Conservation (phyloP, 2,113 vertebrate species). For the Forbesichthys papilliferus region DNA sequence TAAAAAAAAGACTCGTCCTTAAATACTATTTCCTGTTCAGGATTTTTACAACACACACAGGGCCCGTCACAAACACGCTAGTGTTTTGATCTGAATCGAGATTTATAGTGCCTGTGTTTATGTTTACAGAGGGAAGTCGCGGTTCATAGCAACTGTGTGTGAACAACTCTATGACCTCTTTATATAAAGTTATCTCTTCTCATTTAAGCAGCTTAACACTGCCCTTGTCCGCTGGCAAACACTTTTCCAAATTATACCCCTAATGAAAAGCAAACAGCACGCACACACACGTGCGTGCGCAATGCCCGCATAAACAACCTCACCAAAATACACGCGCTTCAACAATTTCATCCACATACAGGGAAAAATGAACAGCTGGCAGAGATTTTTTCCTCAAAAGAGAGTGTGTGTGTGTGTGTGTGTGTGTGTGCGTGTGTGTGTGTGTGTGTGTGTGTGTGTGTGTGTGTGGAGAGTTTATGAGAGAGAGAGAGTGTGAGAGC, state of each 20-base stretch:
- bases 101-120: constrained; percentile 27
- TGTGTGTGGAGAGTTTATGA: too few species aligned
- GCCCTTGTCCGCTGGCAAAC: constrained; percentile 36
- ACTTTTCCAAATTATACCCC: constrained; percentile 45
- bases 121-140: constrained; percentile 42
- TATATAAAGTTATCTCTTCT: constrained; percentile 26
- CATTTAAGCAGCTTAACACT: constrained; percentile 17
- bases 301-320: constrained; percentile 24
- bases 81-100: constrained; percentile 35
- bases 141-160: neutral
- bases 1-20: constrained; percentile 10
- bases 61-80: constrained; percentile 7
- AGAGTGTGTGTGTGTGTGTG: too few species aligned
- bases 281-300: constrained; percentile 2
- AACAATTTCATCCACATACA: constrained; percentile 30
- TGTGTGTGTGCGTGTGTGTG: too few species aligned
- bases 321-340: constrained; percentile 8
- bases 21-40: constrained; percentile 44
- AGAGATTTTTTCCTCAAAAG: constrained; percentile 22
- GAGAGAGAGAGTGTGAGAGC: too few species aligned
- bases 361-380: constrained; percentile 44
- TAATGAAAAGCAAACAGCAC: constrained; percentile 54
- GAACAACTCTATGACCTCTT: constrained; percentile 37
- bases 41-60: neutral
- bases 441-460: too few species aligned